These are phyloP conservation scores for Hypomesus transpacificus DNA, from an alignment of 2,113 vertebrate genomes.

Conservation along the genomic window DNA sequence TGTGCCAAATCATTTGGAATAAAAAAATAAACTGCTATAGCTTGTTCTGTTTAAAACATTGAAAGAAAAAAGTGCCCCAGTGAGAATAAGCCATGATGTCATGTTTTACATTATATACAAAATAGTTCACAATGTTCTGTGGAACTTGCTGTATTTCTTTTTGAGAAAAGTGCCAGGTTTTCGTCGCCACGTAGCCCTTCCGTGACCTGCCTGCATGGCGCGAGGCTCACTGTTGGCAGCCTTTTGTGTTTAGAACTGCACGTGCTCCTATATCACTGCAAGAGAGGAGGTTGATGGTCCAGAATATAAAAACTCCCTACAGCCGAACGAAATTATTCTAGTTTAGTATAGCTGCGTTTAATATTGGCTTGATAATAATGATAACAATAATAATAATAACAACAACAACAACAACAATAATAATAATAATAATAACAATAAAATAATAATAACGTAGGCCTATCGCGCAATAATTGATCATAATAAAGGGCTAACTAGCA, in stretches of 20 bases:
- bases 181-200: slow-evolving; percentile 53
- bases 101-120: slow-evolving; percentile 78
- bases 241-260: slow-evolving; percentile 30
- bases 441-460: slow-evolving; percentile 2
- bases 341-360: neutral
- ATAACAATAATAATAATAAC: slow-evolving; percentile 10
- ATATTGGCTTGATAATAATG: neutral
- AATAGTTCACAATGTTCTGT: slow-evolving; percentile 59
- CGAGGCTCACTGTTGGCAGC: slow-evolving; percentile 23
- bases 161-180: slow-evolving; percentile 64
- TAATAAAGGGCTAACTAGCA: neutral
- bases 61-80: slow-evolving; percentile 72
- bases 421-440: slow-evolving; percentile 51
- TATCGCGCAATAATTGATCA: neutral
- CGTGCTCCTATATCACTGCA: slow-evolving; percentile 21
- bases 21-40: slow-evolving; percentile 51
- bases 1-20: slow-evolving; percentile 43
- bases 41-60: slow-evolving; percentile 55
- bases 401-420: slow-evolving; percentile 53
- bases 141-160: slow-evolving; percentile 54
- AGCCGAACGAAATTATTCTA: neutral
- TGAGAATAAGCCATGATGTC: slow-evolving; percentile 65
- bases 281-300: neutral
- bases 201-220: slow-evolving; percentile 42
- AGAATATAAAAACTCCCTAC: slow-evolving; percentile 2